Conservation (phyloP, 1,140 invertebrate genomes). For the Drosophila melanica region DNA sequence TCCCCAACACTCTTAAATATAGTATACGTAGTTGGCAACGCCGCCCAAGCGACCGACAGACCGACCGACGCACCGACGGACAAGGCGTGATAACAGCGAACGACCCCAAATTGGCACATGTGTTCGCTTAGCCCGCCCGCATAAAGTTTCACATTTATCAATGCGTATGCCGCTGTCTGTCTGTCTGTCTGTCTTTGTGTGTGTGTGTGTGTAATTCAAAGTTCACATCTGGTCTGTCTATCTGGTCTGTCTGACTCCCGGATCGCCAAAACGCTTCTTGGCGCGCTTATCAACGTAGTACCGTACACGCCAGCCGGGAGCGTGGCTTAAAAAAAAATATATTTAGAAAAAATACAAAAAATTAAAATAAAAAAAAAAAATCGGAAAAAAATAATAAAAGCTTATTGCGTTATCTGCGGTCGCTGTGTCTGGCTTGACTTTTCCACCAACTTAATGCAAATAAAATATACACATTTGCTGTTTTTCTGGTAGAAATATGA, state of each 20-base stretch:
- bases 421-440: conserved; percentile 48
- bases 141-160: conserved; percentile 65
- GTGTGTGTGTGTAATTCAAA: conserved; percentile 35
- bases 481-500: neutral
- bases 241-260: conserved; percentile 37
- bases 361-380: neutral
- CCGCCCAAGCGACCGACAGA: conserved; percentile 1
- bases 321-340: conserved; percentile 24
- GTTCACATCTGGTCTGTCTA: conserved; percentile 37
- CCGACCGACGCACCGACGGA: neutral
- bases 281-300: conserved; percentile 39
- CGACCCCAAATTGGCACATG: conserved; percentile 56
- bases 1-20: neutral
- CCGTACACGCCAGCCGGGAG: conserved; percentile 21
- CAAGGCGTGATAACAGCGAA: conserved; percentile 42
- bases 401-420: conserved; percentile 33
- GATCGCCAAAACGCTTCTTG: conserved; percentile 42
- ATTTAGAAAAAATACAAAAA: conserved; percentile 10
- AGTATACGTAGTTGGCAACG: conserved; percentile 41
- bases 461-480: neutral
- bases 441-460: conserved; percentile 25
- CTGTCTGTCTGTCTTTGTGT: neutral
- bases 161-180: conserved; percentile 42
- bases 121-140: conserved; percentile 56
- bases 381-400: conserved; percentile 11